phyloP scores from a whole-genome alignment of 2,113 vertebrate species.

The Elachura formosa region DNA sequence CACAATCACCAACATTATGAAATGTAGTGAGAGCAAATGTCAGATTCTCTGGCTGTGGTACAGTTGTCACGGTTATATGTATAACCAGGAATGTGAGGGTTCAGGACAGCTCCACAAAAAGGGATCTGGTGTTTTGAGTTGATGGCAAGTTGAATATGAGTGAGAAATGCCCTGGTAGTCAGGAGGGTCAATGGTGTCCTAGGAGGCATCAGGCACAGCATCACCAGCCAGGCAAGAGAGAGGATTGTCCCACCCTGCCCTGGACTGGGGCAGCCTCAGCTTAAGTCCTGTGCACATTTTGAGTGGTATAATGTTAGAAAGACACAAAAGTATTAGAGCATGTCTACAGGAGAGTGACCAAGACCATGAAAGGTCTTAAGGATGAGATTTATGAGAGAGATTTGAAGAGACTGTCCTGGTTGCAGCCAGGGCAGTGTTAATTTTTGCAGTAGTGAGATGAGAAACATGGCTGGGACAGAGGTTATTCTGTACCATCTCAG shows the following conservation, averaged over 20 bases:
- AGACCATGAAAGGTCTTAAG: neutral
- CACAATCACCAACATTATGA: neutral
- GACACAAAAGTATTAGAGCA: neutral
- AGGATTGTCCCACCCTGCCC: neutral
- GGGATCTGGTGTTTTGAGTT: neutral
- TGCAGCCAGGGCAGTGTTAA: neutral
- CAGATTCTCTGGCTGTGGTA: neutral
- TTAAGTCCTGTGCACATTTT: neutral
- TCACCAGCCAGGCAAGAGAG: neutral
- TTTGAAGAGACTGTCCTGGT: neutral
- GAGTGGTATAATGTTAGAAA: neutral
- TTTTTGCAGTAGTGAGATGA: neutral
- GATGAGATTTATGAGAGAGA: neutral
- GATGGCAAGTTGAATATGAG: neutral
- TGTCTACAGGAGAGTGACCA: neutral
- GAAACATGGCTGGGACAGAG: neutral
- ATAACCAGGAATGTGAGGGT: neutral
- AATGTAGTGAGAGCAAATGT: neutral
- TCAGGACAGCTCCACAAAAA: neutral
- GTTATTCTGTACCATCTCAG: neutral
- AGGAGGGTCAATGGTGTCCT: neutral
- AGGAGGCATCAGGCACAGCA: neutral
- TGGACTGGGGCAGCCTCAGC: neutral
- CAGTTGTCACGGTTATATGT: neutral
- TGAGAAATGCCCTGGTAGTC: neutral